phyloP scores from a whole-genome alignment of 2,113 vertebrate species.

The Burhinus oedicnemus region DNA sequence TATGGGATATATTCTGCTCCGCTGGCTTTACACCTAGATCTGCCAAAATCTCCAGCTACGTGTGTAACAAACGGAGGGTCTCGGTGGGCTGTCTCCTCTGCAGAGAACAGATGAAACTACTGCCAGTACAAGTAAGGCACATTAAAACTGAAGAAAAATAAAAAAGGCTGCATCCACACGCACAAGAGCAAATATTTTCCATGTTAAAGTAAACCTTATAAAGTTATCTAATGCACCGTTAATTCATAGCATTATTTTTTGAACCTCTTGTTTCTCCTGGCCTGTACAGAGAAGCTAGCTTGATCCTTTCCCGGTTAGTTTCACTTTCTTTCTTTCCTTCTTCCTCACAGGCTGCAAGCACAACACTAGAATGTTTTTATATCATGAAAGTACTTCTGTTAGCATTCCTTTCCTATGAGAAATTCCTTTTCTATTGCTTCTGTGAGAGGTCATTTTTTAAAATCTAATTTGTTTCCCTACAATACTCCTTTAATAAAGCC shows the following conservation, averaged over 20 bases:
- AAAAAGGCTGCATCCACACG: not conserved
- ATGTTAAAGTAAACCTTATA: not conserved
- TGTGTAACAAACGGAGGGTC: not conserved
- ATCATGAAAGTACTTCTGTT: not conserved
- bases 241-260: not conserved
- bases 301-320: not conserved
- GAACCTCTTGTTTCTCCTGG: not conserved
- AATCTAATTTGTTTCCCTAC: not conserved
- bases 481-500: not conserved
- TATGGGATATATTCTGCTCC: not conserved
- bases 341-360: not conserved
- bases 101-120: not conserved
- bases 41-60: not conserved
- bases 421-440: not conserved
- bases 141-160: not conserved
- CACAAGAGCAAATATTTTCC: not conserved
- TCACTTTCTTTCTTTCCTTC: constrained; percentile 25
- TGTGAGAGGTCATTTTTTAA: not conserved
- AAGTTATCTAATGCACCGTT: not conserved
- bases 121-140: not conserved
- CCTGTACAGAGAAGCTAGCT: not conserved
- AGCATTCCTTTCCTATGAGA: not conserved
- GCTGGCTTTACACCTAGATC: not conserved
- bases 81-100: not conserved
- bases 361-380: not conserved